phyloP scores from a whole-genome alignment of 1,140 invertebrate species.

The Drepana arcuata region DNA sequence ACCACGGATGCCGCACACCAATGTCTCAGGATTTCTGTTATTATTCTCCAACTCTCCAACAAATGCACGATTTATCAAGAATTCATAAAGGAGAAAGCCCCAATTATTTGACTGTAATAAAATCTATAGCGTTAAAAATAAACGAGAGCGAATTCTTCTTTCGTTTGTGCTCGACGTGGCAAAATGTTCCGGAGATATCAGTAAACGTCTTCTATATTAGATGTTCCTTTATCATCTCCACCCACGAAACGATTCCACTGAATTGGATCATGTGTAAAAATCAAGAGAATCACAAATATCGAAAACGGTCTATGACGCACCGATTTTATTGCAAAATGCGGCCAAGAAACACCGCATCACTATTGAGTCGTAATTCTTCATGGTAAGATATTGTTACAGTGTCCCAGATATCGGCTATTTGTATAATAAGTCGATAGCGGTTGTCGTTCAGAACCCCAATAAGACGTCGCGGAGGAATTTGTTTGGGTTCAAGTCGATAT shows the following conservation, averaged over 20 bases:
- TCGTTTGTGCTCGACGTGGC: no score
- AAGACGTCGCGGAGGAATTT: constrained; percentile 31
- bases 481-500: constrained; percentile 20
- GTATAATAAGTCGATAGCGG: constrained; percentile 52
- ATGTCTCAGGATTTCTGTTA: no score
- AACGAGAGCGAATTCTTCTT: no score
- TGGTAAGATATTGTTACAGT: constrained; percentile 43
- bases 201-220: no score
- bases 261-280: constrained; percentile 21
- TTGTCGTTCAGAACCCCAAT: constrained; percentile 32
- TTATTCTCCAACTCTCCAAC: no score
- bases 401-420: constrained; percentile 43
- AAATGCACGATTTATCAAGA: no score
- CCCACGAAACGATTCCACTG: constrained; percentile 12
- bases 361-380: constrained; percentile 38
- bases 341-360: constrained; percentile 27
- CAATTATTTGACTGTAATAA: no score
- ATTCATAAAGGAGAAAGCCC: no score
- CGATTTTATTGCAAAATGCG: constrained; percentile 30
- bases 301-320: constrained; percentile 20
- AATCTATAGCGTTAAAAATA: no score
- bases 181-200: no score
- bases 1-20: no score
- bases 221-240: constrained; percentile 10
- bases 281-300: constrained; percentile 23